Conservation (phyloP, 2,888 invertebrate species). For the Shargacucullia verbasci region DNA sequence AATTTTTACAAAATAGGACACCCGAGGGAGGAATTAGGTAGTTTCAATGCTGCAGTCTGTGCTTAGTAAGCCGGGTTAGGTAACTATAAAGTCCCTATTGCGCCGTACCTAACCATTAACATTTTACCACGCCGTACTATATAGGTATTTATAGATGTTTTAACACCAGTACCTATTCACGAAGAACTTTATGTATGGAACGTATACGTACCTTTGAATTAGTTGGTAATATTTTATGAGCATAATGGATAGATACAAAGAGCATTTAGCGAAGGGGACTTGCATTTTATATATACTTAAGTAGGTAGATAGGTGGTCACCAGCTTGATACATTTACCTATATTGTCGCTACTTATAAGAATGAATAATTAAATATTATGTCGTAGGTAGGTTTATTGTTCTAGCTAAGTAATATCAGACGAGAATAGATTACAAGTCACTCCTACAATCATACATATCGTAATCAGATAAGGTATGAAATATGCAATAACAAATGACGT, state of each 20-base stretch:
- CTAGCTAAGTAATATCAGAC: slow-evolving; percentile 6
- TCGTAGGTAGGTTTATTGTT: neutral
- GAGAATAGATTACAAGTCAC: slow-evolving; percentile 20
- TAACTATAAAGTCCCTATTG: slow-evolving; percentile 37
- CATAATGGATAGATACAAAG: slow-evolving; percentile 26
- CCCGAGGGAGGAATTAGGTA: slow-evolving; percentile 62
- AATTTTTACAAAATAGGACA: slow-evolving; percentile 63
- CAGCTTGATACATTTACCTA: slow-evolving; percentile 11
- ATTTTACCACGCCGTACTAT: slow-evolving; percentile 17
- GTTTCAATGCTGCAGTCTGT: slow-evolving; percentile 45
- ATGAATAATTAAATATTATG: slow-evolving; percentile 7
- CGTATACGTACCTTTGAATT: slow-evolving; percentile 31
- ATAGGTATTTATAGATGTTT: slow-evolving; percentile 33
- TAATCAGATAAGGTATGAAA: slow-evolving; percentile 31
- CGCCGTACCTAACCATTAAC: slow-evolving; percentile 38
- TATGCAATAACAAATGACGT: slow-evolving; percentile 52
- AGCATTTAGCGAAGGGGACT: slow-evolving; percentile 8
- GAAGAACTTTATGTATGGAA: slow-evolving; percentile 36
- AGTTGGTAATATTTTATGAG: slow-evolving; percentile 41
- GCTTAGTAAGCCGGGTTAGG: slow-evolving; percentile 43
- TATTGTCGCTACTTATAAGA: neutral
- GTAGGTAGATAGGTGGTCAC: neutral
- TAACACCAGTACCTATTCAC: slow-evolving; percentile 34
- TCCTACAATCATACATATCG: slow-evolving; percentile 15
- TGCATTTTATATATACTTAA: neutral